A percentile compares a stretch with the other conserved stretches of the same genome.
phyloP scores from a whole-genome alignment of 2,888 invertebrate genomes.

The Trissonchulus latispiculum region DNA sequence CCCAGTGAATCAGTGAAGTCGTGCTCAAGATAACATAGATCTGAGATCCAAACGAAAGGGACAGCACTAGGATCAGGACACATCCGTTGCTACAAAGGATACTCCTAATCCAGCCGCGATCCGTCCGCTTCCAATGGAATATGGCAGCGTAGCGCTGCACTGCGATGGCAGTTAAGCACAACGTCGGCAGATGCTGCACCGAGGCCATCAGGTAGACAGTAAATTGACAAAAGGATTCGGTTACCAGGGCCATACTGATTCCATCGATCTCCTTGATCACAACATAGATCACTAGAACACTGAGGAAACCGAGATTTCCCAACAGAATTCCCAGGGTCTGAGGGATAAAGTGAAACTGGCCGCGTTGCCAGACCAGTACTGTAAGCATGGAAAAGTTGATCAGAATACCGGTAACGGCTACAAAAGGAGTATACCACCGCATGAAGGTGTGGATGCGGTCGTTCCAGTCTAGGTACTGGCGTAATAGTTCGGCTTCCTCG shows the following conservation, averaged over 20 bases:
- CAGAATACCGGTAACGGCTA: background rate
- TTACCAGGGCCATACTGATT: background rate
- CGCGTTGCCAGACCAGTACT: background rate
- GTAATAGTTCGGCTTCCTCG: no score
- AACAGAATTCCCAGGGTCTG: background rate
- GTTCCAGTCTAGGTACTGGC: no score
- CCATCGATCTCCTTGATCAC: background rate
- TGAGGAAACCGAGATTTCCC: background rate
- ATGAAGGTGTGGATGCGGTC: background rate
- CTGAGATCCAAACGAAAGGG: background rate
- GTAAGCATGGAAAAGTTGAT: background rate
- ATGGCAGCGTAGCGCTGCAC: background rate
- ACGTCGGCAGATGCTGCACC: background rate
- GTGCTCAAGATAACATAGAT: background rate
- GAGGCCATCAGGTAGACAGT: background rate
- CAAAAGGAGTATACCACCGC: background rate
- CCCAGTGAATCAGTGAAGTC: no score
- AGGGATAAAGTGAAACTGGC: background rate
- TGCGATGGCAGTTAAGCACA: background rate
- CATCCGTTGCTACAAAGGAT: background rate
- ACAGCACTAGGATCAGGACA: background rate
- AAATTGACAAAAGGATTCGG: background rate
- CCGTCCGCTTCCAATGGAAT: background rate
- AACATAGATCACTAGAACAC: background rate
- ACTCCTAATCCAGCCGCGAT: no score